These are phyloP conservation scores for Carcinoscorpius rotundicauda DNA, from an alignment of 1,140 invertebrate species.

Conservation along the genomic window DNA sequence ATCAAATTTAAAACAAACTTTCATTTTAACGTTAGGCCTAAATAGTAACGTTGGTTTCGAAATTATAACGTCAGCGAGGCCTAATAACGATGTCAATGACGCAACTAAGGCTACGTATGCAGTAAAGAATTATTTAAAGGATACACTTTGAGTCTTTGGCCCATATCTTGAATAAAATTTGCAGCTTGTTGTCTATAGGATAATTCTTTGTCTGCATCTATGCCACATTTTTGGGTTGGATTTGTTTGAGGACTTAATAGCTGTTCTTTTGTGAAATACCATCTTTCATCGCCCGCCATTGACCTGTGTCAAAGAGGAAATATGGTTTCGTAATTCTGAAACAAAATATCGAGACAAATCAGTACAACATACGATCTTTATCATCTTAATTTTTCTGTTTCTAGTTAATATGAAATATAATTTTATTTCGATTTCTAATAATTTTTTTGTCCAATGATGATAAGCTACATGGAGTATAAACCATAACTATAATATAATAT, in stretches of 20 bases:
- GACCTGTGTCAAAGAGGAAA: no score
- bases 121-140: slow-evolving; percentile 21
- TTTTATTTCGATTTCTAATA: no score
- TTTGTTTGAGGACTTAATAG: slow-evolving; percentile 50
- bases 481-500: no score
- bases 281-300: slow-evolving; percentile 41
- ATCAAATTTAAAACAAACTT: not conserved
- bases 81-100: no score
- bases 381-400: no score
- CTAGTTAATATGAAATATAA: no score
- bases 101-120: not conserved
- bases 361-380: no score
- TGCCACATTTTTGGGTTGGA: slow-evolving; percentile 70
- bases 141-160: slow-evolving; percentile 88
- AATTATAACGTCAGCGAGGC: not conserved
- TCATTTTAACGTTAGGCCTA: not conserved
- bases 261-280: slow-evolving; percentile 90
- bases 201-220: slow-evolving; percentile 82
- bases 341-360: no score
- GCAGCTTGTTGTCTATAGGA: slow-evolving; percentile 89
- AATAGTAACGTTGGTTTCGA: slow-evolving; percentile 8
- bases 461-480: no score
- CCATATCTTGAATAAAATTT: slow-evolving; percentile 96
- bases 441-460: no score
- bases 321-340: no score